Base-by-base conservation (phyloP, 1,140 invertebrate species). In the Zaprionus capensis region DNA sequence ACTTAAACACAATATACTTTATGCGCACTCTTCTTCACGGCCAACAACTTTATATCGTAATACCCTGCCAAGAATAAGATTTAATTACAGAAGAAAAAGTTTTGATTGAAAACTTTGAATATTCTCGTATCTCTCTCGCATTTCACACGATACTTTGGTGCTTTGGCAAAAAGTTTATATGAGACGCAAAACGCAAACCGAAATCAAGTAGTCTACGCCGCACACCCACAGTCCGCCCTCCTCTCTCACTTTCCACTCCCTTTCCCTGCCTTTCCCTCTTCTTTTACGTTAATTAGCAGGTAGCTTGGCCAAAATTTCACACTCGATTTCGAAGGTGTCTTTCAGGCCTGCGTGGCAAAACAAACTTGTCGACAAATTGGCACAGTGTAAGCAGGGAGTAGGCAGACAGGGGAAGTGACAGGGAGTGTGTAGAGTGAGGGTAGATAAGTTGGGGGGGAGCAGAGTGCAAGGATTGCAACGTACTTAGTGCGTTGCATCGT, bases 401-500 rank as follows among this genome's bases (percentile, higher is more conserved):
- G 6, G 41, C 4, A 28, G 36, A 55, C 12, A 22, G 51, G 4
- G 44, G 49, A 5, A 64, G 62, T n/a, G 62, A 20, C 12, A 31
- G 38, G 5, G 49, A 5, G 31, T 3, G 26, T 14, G 24, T 5
- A 26, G 24, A 26, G 0, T 9, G 2, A 7, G 12, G 4, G 53
- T 3, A 20, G 22, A 17, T 1, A 20, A 49, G n/a, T 12, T 4
- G 31, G 14, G 12, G 22, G n/a, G 11, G 31, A 3, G 44, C 2
- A 11, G 9, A 3, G 20, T 53, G 46, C 24, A 34, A 41, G 31
- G 67, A 69, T 58, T 59, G 61, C 56, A 31, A 67, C 69, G 62
- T 74, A 87, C 80, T 83, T 83, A 87, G 73, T 73, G 70, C 63
- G 6, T 7, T n/a, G n/a, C 66, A 66, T 59, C 76, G 67, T 71